Evolutionary conservation across 2,888 invertebrate species (phyloP).

Genomic region (Teinopalpus imperialis): DNA sequence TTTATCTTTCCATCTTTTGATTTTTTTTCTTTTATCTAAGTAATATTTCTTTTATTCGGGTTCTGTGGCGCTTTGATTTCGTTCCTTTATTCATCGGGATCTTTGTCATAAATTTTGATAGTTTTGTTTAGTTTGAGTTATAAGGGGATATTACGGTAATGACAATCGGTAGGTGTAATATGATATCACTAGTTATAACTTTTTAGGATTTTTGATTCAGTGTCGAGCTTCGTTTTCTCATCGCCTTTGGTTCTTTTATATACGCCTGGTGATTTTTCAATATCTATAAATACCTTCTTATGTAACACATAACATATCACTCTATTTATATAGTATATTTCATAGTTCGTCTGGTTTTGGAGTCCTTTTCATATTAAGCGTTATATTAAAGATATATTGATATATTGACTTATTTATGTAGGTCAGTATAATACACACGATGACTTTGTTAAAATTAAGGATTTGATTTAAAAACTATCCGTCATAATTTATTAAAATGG

Average conservation of each 20-base stretch:
- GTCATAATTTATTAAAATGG: too few species aligned
- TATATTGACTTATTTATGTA: too few species aligned
- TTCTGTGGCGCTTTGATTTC: conserved; percentile 75
- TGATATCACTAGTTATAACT: conserved; percentile 64
- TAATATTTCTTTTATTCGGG: conserved; percentile 62
- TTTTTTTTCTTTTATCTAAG: conserved; percentile 47
- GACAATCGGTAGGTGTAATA: conserved; percentile 79
- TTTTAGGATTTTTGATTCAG: conserved; percentile 57
- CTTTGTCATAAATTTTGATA: conserved; percentile 69
- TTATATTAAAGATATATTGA: too few species aligned
- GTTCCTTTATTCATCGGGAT: conserved; percentile 77
- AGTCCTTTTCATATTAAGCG: too few species aligned
- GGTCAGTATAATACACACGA: too few species aligned
- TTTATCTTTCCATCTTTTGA: conserved; percentile 69
- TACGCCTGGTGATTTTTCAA: neutral
- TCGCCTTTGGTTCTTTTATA: conserved; percentile 13
- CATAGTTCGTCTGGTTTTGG: too few species aligned
- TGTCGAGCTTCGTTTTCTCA: conserved; percentile 45
- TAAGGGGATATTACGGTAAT: conserved; percentile 77
- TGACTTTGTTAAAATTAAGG: too few species aligned
- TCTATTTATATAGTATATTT: too few species aligned
- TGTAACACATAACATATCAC: too few species aligned
- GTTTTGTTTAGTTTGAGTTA: conserved; percentile 78
- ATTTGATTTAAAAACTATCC: too few species aligned
- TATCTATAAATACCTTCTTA: neutral